A percentile compares a stretch with the other conserved stretches of the same genome.
Evolutionary conservation across 2,888 invertebrate genomes (phyloP).

Genomic region (Adineta ricciae): DNA sequence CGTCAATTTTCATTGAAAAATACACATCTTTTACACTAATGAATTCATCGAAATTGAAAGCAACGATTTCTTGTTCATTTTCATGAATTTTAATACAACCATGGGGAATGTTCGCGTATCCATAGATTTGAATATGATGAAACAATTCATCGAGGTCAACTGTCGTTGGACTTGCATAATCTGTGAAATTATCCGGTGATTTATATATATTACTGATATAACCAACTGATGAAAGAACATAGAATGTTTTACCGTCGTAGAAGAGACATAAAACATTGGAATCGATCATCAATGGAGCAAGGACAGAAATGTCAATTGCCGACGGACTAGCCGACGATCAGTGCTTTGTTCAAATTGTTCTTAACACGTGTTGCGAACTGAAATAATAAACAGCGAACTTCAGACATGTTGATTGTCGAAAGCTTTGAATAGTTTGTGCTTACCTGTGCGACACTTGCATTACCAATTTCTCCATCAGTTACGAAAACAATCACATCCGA

Average conservation of each 20-base stretch:
- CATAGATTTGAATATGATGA: not conserved
- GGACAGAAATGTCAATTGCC: not conserved
- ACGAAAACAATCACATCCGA: not conserved
- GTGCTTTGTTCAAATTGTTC: not conserved
- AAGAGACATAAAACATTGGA: not conserved
- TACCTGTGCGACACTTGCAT: not conserved
- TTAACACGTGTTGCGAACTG: not conserved
- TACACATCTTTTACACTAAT: not conserved
- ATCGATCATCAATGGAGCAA: not conserved
- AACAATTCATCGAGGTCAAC: not conserved
- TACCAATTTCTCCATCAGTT: not conserved
- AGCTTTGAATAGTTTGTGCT: too few species aligned
- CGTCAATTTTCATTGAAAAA: not conserved
- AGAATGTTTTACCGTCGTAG: not conserved
- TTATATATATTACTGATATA: not conserved
- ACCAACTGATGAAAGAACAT: not conserved
- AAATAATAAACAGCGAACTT: too few species aligned
- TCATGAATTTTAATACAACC: not conserved
- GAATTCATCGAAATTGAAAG: not conserved
- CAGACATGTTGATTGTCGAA: too few species aligned
- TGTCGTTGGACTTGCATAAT: not conserved
- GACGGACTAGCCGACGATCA: not conserved
- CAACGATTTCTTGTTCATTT: not conserved
- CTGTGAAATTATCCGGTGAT: not conserved
- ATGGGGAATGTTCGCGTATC: not conserved